Base-by-base conservation (phyloP, 1,140 invertebrate species). In the Battus philenor region DNA sequence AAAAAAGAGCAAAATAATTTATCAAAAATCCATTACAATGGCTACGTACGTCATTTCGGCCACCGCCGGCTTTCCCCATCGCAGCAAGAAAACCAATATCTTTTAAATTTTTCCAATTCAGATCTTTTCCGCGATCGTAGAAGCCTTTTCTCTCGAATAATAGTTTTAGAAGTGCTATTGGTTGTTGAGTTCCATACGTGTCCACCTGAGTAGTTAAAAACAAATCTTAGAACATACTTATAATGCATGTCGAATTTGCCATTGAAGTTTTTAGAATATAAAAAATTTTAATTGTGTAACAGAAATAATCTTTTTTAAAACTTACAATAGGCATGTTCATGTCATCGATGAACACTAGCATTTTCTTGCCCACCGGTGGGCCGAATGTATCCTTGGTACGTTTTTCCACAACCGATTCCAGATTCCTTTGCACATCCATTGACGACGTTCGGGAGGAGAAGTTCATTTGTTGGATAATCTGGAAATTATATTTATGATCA, bases 391-490 rank as follows among this genome's bases (percentile, higher is more conserved):
- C 93, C 76, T 96, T 96, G 1, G 95, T 96, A 54, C 95, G 87
- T 78, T 97, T 97, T 67, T 97, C 94, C 2, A 97, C 90, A 15
- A 90, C 90, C 0, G 94, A 92, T 83, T 97, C 95, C 41, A 98
- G 86, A 61, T 92, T 95, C 29, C 91, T 87, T 73, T 97, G 95
- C 3, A 97, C 91, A 78, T 97, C 94, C 86, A 95, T 87, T 0
- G 95, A 96, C 0, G 93, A 94, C 0, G 95, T 97, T 66, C 94
- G 88, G 8, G 93, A 95, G 15, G 95, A 97, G 81, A 97, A 97
- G 86, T 97, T 97, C 69, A 97, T 91, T 77, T 92, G 91, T 49
- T 96, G 84, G 48, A 94, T 79, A 49, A 90, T 84, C 91, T 69
- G 38, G 60, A 63, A 61, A 45, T n/a, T n/a, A n/a, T 18, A 9